phyloP scores from a whole-genome alignment of 1,140 invertebrate species.

The Venustaconcha ellipsiformis region DNA sequence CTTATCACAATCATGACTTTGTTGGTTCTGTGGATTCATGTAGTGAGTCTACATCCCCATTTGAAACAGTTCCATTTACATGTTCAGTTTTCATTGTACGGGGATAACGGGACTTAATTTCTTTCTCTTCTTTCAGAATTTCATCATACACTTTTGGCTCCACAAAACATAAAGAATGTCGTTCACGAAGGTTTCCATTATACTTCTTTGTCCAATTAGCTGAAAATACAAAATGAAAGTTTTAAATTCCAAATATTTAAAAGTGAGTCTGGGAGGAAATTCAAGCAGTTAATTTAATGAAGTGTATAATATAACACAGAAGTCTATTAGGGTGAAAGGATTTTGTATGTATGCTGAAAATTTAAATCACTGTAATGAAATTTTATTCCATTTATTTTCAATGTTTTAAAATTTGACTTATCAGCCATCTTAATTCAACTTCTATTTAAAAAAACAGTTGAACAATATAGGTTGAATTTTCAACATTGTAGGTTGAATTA shows the following conservation, averaged over 20 bases:
- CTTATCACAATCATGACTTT: too few relatives aligned
- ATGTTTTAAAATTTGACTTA: too few relatives aligned
- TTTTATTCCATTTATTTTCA: not conserved
- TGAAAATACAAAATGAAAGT: conserved; percentile 13
- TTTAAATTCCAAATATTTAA: not conserved
- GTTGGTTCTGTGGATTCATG: too few relatives aligned
- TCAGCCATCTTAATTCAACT: too few relatives aligned
- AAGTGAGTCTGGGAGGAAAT: not conserved
- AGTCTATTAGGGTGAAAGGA: not conserved
- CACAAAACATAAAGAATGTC: conserved; percentile 28
- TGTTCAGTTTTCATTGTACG: too few relatives aligned
- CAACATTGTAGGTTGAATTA: too few relatives aligned
- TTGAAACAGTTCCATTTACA: too few relatives aligned
- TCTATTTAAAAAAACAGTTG: too few relatives aligned
- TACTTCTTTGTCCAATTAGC: conserved; percentile 34
- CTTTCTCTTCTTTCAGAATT: conserved; percentile 28
- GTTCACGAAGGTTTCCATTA: conserved; percentile 28
- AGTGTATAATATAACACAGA: not conserved
- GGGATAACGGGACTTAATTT: conserved; percentile 6
- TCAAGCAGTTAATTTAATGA: not conserved
- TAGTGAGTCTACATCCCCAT: too few relatives aligned
- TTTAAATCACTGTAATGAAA: conserved; percentile 13
- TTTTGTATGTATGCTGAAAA: not conserved
- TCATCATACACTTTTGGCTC: conserved; percentile 32
- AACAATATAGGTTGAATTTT: too few relatives aligned